Conservation (phyloP, 1,140 invertebrate species). For the Phenacoccus solenopsis region DNA sequence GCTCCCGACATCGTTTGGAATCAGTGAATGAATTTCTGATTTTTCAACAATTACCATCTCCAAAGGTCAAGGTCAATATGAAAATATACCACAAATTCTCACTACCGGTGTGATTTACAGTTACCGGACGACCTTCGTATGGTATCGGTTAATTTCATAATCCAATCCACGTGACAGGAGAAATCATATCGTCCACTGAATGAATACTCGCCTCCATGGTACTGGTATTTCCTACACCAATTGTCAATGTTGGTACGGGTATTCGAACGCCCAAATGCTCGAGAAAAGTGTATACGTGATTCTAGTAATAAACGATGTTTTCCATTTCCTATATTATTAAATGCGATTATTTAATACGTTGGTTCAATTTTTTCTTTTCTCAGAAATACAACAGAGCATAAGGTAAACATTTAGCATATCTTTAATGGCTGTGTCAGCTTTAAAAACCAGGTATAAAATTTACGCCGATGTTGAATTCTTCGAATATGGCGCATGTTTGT, state of each 20-base stretch:
- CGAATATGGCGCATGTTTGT: no score
- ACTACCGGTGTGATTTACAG: not conserved
- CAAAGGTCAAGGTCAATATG: not conserved
- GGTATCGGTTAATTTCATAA: not conserved
- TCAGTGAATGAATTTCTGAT: not conserved
- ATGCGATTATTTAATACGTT: not conserved
- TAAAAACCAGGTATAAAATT: not conserved
- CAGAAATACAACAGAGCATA: not conserved
- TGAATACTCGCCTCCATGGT: no score
- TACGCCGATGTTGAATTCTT: no score
- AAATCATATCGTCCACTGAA: not conserved
- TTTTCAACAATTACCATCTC: not conserved
- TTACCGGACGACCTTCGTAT: not conserved
- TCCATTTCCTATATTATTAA: not conserved
- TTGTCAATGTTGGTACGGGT: no score
- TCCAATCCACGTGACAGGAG: not conserved
- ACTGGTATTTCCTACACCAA: no score
- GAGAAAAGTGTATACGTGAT: no score
- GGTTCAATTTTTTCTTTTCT: not conserved
- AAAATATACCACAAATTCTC: not conserved
- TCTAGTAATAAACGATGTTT: not conserved
- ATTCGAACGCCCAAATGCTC: not conserved
- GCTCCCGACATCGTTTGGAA: not conserved
- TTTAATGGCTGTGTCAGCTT: not conserved
- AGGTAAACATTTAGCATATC: not conserved